A percentile compares a stretch with the other conserved stretches of the same genome.
phyloP scores from a whole-genome alignment of 2,797 vertebrate species.

The Macroramphosus scolopax region DNA sequence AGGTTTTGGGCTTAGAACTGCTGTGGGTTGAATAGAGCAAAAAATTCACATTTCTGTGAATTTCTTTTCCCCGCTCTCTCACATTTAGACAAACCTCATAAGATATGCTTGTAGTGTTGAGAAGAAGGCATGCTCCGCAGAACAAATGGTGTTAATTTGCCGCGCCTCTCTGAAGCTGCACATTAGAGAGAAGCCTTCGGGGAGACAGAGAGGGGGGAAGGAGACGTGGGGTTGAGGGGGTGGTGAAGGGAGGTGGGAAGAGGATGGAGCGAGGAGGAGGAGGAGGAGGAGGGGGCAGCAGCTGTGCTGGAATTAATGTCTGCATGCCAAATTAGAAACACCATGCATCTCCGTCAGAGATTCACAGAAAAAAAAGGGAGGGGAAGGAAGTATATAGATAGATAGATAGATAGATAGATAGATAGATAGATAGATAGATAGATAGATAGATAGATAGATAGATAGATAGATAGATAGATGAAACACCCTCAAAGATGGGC shows the following conservation, averaged over 20 bases:
- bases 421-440: slow-evolving; percentile 37
- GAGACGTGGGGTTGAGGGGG: slow-evolving; percentile 46
- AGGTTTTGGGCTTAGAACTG: too few relatives aligned
- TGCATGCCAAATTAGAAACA: slow-evolving; percentile 86
- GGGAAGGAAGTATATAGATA: slow-evolving; percentile 44
- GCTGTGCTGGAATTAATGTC: slow-evolving; percentile 94
- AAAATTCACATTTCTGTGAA: slow-evolving; percentile 47
- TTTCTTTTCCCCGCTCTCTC: slow-evolving; percentile 60
- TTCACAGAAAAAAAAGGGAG: slow-evolving; percentile 65
- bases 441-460: slow-evolving; percentile 26
- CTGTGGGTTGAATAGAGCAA: slow-evolving; percentile 16
- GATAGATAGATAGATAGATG: slow-evolving; percentile 34
- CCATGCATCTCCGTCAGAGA: slow-evolving; percentile 88
- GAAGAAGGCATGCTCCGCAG: slow-evolving; percentile 87
- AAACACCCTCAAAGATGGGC: slow-evolving; percentile 49
- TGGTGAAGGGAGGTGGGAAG: slow-evolving; percentile 66
- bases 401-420: slow-evolving; percentile 38
- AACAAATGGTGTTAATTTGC: slow-evolving; percentile 96
- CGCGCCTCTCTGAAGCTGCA: slow-evolving; percentile 86
- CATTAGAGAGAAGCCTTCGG: slow-evolving; percentile 87
- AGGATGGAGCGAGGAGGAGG: slow-evolving; percentile 51
- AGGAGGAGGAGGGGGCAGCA: slow-evolving; percentile 76
- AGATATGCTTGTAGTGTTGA: slow-evolving; percentile 85
- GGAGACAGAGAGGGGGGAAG: slow-evolving; percentile 73
- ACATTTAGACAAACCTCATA: slow-evolving; percentile 78